Evolutionary conservation across 2,797 vertebrate species (phyloP).

Genomic region (Mus minutoides): DNA sequence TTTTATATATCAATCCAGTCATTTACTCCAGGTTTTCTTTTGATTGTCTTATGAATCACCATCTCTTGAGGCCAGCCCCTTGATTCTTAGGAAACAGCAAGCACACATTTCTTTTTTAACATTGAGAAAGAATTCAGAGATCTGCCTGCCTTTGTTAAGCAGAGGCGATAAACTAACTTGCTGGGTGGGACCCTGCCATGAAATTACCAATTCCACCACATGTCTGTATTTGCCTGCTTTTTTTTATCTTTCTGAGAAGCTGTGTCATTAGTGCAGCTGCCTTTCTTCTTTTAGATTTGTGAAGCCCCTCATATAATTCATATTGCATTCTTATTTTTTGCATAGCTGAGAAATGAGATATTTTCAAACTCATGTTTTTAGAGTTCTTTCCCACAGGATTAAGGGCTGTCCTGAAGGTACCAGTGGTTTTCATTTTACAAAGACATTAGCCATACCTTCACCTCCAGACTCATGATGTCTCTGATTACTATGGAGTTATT

Average conservation of each 20-base stretch:
- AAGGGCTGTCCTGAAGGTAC: background rate
- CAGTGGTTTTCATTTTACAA: background rate
- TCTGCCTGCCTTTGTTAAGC: background rate
- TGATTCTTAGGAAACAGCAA: background rate
- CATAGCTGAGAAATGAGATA: background rate
- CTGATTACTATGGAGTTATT: background rate
- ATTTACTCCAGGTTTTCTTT: background rate
- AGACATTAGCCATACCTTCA: background rate
- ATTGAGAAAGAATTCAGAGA: background rate
- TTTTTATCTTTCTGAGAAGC: background rate
- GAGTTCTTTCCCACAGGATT: background rate
- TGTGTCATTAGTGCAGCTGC: background rate
- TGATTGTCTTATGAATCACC: background rate
- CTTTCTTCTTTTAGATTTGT: background rate
- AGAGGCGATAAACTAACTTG: too few relatives aligned
- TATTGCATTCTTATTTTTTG: background rate
- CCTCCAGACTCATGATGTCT: background rate
- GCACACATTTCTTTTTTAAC: background rate
- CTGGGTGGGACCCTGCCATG: background rate
- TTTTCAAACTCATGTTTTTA: background rate
- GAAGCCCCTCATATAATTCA: background rate
- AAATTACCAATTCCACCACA: background rate
- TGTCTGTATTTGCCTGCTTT: background rate
- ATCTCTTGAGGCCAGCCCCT: background rate
- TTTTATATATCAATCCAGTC: background rate